Percentiles rank a stretch among this genome's conserved stretches.
Conservation (phyloP, 2,113 vertebrate genomes). For the Aplodontia rufa region DNA sequence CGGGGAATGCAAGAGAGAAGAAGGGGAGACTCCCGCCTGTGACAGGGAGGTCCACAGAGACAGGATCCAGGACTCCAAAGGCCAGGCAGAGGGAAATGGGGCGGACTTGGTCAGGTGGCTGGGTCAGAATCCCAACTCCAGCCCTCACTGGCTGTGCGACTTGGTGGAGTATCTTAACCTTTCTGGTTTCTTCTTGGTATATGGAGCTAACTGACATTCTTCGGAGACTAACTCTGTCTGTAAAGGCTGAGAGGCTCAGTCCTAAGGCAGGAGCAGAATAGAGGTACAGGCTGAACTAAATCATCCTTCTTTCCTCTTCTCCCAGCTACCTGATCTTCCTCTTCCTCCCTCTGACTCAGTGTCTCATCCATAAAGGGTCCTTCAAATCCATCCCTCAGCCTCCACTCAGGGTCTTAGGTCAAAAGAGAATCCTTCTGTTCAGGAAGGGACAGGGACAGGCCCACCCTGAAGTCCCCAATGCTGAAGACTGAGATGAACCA, state of each 20-base stretch:
- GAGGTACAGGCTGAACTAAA: not conserved
- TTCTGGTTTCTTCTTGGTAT: not conserved
- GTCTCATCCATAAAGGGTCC: not conserved
- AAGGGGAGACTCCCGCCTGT: not conserved
- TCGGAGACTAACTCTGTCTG: not conserved
- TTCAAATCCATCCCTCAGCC: not conserved
- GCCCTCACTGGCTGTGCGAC: not conserved
- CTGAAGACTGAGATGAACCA: not conserved
- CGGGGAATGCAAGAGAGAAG: not conserved
- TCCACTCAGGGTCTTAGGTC: not conserved
- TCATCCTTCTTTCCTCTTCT: not conserved
- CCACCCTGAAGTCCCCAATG: not conserved
- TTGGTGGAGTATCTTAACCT: not conserved
- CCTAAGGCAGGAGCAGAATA: not conserved
- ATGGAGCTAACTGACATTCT: not conserved
- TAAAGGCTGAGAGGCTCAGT: not conserved
- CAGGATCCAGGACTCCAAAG: not conserved
- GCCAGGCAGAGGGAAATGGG: not conserved
- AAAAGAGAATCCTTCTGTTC: not conserved
- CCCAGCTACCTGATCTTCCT: not conserved
- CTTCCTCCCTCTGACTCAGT: not conserved
- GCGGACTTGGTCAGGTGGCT: not conserved
- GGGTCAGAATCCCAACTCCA: not conserved
- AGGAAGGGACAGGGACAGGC: not conserved
- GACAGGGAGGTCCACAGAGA: not conserved